Base-by-base conservation (phyloP, 2,797 vertebrate species). In the Macrochelys suwanniensis region DNA sequence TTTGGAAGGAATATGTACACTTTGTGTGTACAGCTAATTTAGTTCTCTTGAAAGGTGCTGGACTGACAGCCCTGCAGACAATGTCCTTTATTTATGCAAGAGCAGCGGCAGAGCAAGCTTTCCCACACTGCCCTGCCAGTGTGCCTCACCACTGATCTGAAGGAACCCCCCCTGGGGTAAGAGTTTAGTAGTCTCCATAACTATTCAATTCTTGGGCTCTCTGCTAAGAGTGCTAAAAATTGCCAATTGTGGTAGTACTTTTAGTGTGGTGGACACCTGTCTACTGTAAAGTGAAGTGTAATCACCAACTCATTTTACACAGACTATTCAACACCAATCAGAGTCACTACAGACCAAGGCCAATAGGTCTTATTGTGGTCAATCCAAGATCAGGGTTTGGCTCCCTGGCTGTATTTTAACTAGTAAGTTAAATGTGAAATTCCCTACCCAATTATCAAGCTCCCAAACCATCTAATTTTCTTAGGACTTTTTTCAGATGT, bases 41-140 rank as follows among this genome's bases (percentile, higher is more conserved):
- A 87, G 56, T 91, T 95, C 93, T 96, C 93, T 94, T 97, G 95
- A 97, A 95, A 93, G 90, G 91, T 97, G 93, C 91, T 93, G 80
- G 96, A 97, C 94, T 97, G 97, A 97, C 97, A 97, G 96, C 95
- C 91, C 88, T 87, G 96, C 96, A 90, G 95, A 94, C 94, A 37
- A 96, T 97, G 85, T 93, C 89, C 87, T 95, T 97, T 97, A 84
- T 97, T 95, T 97, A 97, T 98, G 97, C 97, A 95, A 96, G 95
- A 97, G 92, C 95, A 96, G 86, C 92, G 96, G 61, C 86, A 91
- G 94, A 91, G 85, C 96, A 95, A 93, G 87, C 68, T 97, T 97
- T 97, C 96, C 95, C 95, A 97, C 97, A 94, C 95, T 97, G 71
- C 91, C 89, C 91, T 97, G 81, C 95, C 88, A 88, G 89, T 97